A percentile compares a stretch with the other conserved stretches of the same genome.
Evolutionary conservation across 2,797 vertebrate genomes (phyloP).

Genomic region (Acrossocheilus fasciatus): DNA sequence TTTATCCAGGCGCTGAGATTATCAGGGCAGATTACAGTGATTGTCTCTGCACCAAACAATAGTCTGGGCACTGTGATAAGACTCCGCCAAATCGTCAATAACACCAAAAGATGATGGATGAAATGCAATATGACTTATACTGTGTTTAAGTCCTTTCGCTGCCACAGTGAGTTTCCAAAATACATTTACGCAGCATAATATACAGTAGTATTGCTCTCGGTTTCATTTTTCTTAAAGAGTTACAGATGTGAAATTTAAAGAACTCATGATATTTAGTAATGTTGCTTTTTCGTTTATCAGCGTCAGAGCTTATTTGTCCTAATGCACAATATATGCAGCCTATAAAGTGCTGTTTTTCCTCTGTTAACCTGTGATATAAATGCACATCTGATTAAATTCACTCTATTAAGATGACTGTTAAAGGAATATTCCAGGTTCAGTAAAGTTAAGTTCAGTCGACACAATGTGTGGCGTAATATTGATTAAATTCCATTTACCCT

Average conservation of each 20-base stretch:
- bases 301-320: neutral
- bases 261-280: neutral
- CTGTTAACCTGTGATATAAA: no score
- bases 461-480: neutral
- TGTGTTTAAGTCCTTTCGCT: neutral
- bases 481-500: neutral
- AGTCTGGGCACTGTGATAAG: conserved; percentile 60
- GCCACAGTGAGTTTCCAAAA: neutral
- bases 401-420: neutral
- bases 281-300: neutral
- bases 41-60: conserved; percentile 57
- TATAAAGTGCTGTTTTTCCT: no score
- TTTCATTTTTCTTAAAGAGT: conserved; percentile 6
- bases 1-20: conserved; percentile 50
- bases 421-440: neutral
- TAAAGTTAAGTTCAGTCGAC: neutral
- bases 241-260: neutral
- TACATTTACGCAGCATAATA: neutral
- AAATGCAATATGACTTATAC: conserved; percentile 23
- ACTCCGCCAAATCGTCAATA: conserved; percentile 50
- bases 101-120: conserved; percentile 50
- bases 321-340: neutral
- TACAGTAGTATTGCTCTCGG: neutral
- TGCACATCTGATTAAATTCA: neutral
- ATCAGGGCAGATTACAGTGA: conserved; percentile 45